Conservation (phyloP, 2,888 invertebrate species). For the Drosophila subsilvestris region DNA sequence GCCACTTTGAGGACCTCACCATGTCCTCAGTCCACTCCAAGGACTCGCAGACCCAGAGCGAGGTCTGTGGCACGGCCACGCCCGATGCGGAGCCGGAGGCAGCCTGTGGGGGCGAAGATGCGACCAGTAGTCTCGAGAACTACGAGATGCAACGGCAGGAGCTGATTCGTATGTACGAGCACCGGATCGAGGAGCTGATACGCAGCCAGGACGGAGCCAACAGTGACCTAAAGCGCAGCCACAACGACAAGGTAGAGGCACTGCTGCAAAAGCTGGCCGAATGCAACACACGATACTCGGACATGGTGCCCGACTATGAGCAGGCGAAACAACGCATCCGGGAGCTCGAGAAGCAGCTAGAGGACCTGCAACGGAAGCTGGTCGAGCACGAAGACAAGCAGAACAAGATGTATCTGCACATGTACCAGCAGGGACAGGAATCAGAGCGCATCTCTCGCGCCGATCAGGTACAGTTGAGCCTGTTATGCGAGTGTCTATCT, state of each 20-base stretch:
- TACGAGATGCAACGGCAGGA: slow-evolving; percentile 88
- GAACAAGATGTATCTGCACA: slow-evolving; percentile 91
- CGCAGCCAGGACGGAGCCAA: slow-evolving; percentile 87
- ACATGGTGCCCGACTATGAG: slow-evolving; percentile 90
- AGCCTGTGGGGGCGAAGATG: slow-evolving; percentile 38
- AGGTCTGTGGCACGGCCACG: slow-evolving; percentile 70
- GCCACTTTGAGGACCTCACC: slow-evolving; percentile 93
- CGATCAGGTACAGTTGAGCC: slow-evolving; percentile 86
- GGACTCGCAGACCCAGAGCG: slow-evolving; percentile 86
- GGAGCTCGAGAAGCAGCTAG: slow-evolving; percentile 89
- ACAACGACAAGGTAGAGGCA: slow-evolving; percentile 92
- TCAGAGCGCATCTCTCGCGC: slow-evolving; percentile 89
- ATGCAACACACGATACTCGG: slow-evolving; percentile 91
- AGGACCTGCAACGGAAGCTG: slow-evolving; percentile 88
- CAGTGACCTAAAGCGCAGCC: slow-evolving; percentile 90
- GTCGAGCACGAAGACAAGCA: slow-evolving; percentile 90
- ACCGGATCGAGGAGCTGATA: slow-evolving; percentile 90
- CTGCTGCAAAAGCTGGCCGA: slow-evolving; percentile 89
- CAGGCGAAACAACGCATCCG: slow-evolving; percentile 89
- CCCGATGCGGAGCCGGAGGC: slow-evolving; percentile 45
- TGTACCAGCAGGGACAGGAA: slow-evolving; percentile 92
- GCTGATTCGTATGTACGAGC: slow-evolving; percentile 89
- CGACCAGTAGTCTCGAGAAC: slow-evolving; percentile 83
- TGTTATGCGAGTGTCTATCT: neutral
- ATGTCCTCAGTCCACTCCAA: slow-evolving; percentile 91